Evolutionary conservation across 2,888 invertebrate species (phyloP).

Genomic region (Drosophila phalerata): DNA sequence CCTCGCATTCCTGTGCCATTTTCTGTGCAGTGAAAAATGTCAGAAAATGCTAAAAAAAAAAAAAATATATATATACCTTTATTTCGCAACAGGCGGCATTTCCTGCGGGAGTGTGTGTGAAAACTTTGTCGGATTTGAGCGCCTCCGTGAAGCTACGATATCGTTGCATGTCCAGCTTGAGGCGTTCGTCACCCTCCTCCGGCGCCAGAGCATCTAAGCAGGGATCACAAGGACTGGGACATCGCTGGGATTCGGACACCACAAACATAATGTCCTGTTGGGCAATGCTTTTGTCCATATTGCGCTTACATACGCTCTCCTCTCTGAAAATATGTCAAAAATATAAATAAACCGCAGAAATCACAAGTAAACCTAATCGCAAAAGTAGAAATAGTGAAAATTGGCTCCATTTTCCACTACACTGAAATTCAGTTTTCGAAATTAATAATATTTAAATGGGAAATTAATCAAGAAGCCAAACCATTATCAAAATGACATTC

Average conservation of each 20-base stretch:
- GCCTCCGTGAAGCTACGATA: slow-evolving; percentile 65
- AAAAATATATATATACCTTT: slow-evolving; percentile 36
- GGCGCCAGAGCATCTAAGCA: slow-evolving; percentile 39
- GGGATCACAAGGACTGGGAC: slow-evolving; percentile 54
- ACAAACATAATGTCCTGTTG: slow-evolving; percentile 77
- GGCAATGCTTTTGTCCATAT: slow-evolving; percentile 33
- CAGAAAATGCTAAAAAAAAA: not conserved
- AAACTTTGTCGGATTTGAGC: slow-evolving; percentile 44
- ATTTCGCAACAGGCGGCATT: slow-evolving; percentile 69
- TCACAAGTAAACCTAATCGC: no score
- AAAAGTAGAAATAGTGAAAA: no score
- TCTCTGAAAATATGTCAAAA: not conserved
- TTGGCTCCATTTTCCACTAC: no score
- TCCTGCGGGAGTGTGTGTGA: slow-evolving; percentile 40
- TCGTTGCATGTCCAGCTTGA: slow-evolving; percentile 75
- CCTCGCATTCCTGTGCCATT: slow-evolving; percentile 61
- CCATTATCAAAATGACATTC: no score
- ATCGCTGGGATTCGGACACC: slow-evolving; percentile 65
- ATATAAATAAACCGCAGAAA: no score
- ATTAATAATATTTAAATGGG: no score
- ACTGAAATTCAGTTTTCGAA: no score
- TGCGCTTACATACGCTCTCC: slow-evolving; percentile 1
- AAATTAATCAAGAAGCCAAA: no score
- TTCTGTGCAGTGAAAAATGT: slow-evolving; percentile 27
- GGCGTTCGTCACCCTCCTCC: slow-evolving; percentile 56